Base-by-base conservation (phyloP, 2,113 vertebrate species). In the Formicarius rufipectus region DNA sequence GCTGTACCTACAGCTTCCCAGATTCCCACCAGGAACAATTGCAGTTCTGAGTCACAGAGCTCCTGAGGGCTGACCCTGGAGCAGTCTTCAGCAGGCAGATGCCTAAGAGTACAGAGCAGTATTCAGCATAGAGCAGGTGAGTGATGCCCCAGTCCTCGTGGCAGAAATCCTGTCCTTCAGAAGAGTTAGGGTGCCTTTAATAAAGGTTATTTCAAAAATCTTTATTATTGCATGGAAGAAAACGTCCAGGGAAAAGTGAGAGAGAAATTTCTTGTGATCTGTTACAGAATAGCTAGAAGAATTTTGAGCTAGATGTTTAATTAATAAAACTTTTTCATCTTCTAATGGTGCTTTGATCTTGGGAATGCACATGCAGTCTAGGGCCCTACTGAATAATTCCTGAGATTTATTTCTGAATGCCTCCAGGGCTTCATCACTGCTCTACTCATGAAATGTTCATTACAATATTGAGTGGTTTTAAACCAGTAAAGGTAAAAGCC, bases 291-390 rank as follows among this genome's bases (percentile, higher is more conserved):
- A 74, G 47, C 69, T 39, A 14, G 55, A 74, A 81, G 78, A 77
- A 87, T 72, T 89, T 64, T 37, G 56, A 95, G 33, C 30, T 55
- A 90, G 47, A 33, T 8, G 14, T 63, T 80, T 93, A 78, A 86
- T 88, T 89, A 80, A 62, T 16, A 66, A 27, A 81, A 40, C 31
- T 49, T 76, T 75, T 90, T 76, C 22, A 67, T 95, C 88, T 91
- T 95, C 68, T 92, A 81, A 84, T 2, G 1, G 55, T 39, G 76
- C 86, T 95, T 93, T 90, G 90, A 93, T 90, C 68, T 91, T 24
- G 33, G 62, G 56, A 84, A 84, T 25, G 72, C 84, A 66, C 76
- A 64, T 83, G 50, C 62, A 71, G 59, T 20, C 12, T 6, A 47
- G 31, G 17, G 37, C 56, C 45, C 64, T 71, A 37, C 31, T n/a